phyloP scores from a whole-genome alignment of 2,888 invertebrate genomes.

The Selenia dentaria region DNA sequence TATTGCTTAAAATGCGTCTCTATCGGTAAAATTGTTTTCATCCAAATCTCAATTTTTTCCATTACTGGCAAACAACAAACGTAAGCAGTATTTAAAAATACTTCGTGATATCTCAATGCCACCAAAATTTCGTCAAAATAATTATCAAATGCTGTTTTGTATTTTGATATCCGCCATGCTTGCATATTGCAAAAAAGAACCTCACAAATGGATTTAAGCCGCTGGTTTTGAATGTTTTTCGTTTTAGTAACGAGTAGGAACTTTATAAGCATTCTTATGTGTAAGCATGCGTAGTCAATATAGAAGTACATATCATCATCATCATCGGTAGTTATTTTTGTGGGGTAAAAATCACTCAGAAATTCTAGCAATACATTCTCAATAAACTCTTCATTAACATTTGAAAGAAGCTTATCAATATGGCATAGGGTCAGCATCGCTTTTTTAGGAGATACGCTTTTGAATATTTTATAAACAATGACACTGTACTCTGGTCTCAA shows the following conservation, averaged over 20 bases:
- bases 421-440: slow-evolving; percentile 35
- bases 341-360: slow-evolving; percentile 30
- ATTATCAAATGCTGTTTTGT: neutral
- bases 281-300: slow-evolving; percentile 23
- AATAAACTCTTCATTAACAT: slow-evolving; percentile 16
- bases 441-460: slow-evolving; percentile 22
- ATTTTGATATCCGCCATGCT: neutral
- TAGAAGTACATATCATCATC: slow-evolving; percentile 16
- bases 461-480: slow-evolving; percentile 36
- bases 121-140: slow-evolving; percentile 39
- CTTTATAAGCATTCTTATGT: slow-evolving; percentile 50
- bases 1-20: slow-evolving; percentile 48
- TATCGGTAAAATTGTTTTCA: slow-evolving; percentile 46
- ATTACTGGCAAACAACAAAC: slow-evolving; percentile 48
- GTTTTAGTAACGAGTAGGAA: slow-evolving; percentile 48
- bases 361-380: slow-evolving; percentile 22
- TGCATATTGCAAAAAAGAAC: slow-evolving; percentile 45
- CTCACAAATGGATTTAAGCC: slow-evolving; percentile 41
- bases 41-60: slow-evolving; percentile 42
- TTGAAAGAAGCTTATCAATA: slow-evolving; percentile 29
- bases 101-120: slow-evolving; percentile 17
- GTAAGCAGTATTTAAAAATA: slow-evolving; percentile 46
- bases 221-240: slow-evolving; percentile 38
- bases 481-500: slow-evolving; percentile 50
- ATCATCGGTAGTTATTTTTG: slow-evolving; percentile 12